phyloP scores from a whole-genome alignment of 2,888 invertebrate genomes.

The Sarcophaga variegata region DNA sequence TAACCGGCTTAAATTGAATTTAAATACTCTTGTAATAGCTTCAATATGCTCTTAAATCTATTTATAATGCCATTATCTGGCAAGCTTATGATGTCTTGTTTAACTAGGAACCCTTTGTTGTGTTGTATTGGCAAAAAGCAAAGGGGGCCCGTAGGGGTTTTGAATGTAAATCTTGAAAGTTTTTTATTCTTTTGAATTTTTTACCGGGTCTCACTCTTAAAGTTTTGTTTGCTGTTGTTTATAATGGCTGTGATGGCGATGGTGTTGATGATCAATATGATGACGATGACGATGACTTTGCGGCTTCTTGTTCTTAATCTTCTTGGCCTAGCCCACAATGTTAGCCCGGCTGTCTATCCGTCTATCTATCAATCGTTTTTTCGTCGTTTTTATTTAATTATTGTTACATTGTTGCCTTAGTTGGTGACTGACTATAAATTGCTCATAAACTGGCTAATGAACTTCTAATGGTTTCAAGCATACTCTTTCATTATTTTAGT shows the following conservation, averaged over 20 bases:
- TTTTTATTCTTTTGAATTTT: no score
- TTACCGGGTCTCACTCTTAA: slow-evolving; percentile 24
- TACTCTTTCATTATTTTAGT: slow-evolving; percentile 5
- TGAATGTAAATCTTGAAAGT: background rate
- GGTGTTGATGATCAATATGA: background rate
- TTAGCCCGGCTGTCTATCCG: background rate
- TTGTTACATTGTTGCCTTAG: slow-evolving; percentile 66
- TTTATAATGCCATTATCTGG: background rate
- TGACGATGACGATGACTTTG: slow-evolving; percentile 7
- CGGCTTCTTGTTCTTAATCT: slow-evolving; percentile 5
- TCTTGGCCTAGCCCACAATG: slow-evolving; percentile 19
- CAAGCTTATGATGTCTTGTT: slow-evolving; percentile 22
- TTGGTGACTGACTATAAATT: slow-evolving; percentile 64
- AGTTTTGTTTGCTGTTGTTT: background rate
- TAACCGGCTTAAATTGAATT: slow-evolving; percentile 36
- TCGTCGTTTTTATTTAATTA: slow-evolving; percentile 52
- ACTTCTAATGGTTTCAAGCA: slow-evolving; percentile 52
- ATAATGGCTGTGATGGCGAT: background rate
- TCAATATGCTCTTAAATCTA: slow-evolving; percentile 33
- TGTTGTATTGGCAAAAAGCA: no score
- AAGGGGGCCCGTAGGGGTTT: no score
- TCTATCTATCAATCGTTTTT: slow-evolving; percentile 17
- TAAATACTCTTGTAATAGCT: background rate
- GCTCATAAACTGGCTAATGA: slow-evolving; percentile 66
- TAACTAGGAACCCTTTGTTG: slow-evolving; percentile 5